phyloP scores from a whole-genome alignment of 1,140 invertebrate species.

The Nautilus pompilius region DNA sequence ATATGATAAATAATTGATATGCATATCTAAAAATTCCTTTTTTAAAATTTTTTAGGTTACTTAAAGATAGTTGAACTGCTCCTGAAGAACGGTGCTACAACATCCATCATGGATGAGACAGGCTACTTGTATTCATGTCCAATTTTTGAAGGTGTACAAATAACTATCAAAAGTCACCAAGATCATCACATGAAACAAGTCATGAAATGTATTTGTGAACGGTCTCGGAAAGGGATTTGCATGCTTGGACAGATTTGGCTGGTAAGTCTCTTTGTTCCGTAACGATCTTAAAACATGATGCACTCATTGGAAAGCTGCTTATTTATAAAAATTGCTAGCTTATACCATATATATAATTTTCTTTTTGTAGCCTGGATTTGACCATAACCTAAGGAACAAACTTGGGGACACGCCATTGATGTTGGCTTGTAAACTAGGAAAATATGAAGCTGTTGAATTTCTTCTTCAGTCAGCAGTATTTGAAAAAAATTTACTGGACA shows the following conservation, averaged over 20 bases:
- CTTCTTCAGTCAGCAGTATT: constrained; percentile 43
- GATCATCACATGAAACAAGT: constrained; percentile 33
- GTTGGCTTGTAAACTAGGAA: constrained; percentile 30
- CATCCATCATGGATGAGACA: constrained; percentile 28
- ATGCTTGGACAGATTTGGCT: constrained; percentile 31
- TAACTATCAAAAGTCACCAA: constrained; percentile 29
- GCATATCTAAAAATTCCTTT: not conserved
- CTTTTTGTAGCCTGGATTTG: constrained; percentile 40
- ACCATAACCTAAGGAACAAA: constrained; percentile 43
- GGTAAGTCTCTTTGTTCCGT: constrained; percentile 31
- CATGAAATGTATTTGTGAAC: constrained; percentile 28
- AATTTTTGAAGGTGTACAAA: constrained; percentile 38
- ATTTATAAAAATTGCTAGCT: not conserved
- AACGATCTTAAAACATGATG: not conserved
- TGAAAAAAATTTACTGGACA: too few relatives aligned
- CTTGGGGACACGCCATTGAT: constrained; percentile 46
- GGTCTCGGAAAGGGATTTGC: constrained; percentile 26
- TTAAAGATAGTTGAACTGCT: constrained; percentile 32
- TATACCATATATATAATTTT: not conserved
- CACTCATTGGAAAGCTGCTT: not conserved
- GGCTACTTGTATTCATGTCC: constrained; percentile 32
- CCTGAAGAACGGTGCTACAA: constrained; percentile 37
- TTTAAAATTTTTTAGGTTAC: constrained; percentile 26
- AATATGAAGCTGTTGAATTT: constrained; percentile 28
- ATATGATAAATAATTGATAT: too few relatives aligned